phyloP scores from a whole-genome alignment of 92 coral and sea anemone species.

The Epizoanthus fatuus region DNA sequence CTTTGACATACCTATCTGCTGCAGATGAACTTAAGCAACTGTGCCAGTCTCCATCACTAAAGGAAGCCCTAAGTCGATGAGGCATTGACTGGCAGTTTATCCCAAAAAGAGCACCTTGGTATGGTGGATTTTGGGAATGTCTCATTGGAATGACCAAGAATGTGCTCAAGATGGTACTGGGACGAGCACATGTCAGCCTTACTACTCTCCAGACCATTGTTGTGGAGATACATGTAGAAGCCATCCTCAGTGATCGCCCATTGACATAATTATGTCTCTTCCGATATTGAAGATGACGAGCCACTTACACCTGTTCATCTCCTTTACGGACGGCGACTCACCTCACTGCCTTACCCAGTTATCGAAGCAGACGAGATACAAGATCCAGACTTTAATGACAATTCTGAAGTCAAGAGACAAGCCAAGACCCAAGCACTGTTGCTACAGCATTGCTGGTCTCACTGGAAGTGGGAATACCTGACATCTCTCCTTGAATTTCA shows the following conservation, averaged over 20 bases:
- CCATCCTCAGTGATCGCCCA: slow-evolving; percentile 57
- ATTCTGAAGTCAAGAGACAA: no score
- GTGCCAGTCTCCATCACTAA: slow-evolving; percentile 23
- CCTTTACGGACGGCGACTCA: slow-evolving; percentile 56
- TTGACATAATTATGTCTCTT: slow-evolving; percentile 56
- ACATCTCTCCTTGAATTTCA: slow-evolving; percentile 50
- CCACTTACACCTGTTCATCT: slow-evolving; percentile 71
- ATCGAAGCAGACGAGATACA: neutral
- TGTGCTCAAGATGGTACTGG: slow-evolving; percentile 66
- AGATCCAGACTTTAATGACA: no score
- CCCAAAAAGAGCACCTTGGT: slow-evolving; percentile 77
- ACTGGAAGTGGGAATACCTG: slow-evolving; percentile 63
- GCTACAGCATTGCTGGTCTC: slow-evolving; percentile 62
- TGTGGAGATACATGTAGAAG: slow-evolving; percentile 59
- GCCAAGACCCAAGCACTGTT: slow-evolving; percentile 21
- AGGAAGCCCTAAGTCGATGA: slow-evolving; percentile 48
- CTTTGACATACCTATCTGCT: slow-evolving; percentile 60
- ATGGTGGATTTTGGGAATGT: slow-evolving; percentile 77
- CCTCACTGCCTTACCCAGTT: slow-evolving; percentile 37
- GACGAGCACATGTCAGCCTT: slow-evolving; percentile 59
- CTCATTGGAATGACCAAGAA: slow-evolving; percentile 73
- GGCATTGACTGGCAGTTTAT: slow-evolving; percentile 78
- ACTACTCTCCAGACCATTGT: slow-evolving; percentile 46
- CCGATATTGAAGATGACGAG: slow-evolving; percentile 66
- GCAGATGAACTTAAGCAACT: slow-evolving; percentile 55